Base-by-base conservation (phyloP, 2,888 invertebrate genomes). In the Mythimna ferrago region DNA sequence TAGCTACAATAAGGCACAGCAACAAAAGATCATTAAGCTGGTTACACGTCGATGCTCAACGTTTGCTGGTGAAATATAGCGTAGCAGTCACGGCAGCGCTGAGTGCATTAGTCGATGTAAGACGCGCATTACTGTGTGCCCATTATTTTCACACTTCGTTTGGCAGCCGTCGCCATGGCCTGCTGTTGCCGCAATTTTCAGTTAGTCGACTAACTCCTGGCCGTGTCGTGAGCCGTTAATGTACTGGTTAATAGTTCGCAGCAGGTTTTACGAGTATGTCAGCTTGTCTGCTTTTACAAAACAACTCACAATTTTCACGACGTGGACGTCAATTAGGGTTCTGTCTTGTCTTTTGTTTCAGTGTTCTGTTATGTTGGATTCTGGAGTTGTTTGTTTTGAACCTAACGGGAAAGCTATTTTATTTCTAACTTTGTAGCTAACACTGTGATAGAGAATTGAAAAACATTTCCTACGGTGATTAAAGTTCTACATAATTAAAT, bases 91-190 rank as follows among this genome's bases (percentile, higher is more conserved):
- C 79, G 72, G 70, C 69, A 72, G 83, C 82, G 81, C 80, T 76
- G 81, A 90, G 90, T 90, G 92, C 92, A 92, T 92, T 92, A 93
- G 90, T 89, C 92, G 93, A 93, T 93, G 93, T 92, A 91, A 92
- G 92, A 88, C 90, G 91, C 87, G 89, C 90, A 88, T 89, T 89
- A 89, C 90, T 82, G 83, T 85, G 83, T 85, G 87, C 81, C 92
- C 94, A 94, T 94, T 95, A 94, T 94, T 95, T 95, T 95, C 92
- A 94, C 94, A 94, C 92, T 93, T 93, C 91, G 93, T 92, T 94
- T 93, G 89, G 88, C 89, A 88, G 82, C 84, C 81, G 83, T 80
- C 84, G 83, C 82, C 81, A 83, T 88, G 85, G 85, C 83, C 84
- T 80, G 84, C 86, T 83, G 86, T 77, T 82, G 81, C 87, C 84